Conservation (phyloP, 2,797 vertebrate species). For the Borostomias antarcticus region DNA sequence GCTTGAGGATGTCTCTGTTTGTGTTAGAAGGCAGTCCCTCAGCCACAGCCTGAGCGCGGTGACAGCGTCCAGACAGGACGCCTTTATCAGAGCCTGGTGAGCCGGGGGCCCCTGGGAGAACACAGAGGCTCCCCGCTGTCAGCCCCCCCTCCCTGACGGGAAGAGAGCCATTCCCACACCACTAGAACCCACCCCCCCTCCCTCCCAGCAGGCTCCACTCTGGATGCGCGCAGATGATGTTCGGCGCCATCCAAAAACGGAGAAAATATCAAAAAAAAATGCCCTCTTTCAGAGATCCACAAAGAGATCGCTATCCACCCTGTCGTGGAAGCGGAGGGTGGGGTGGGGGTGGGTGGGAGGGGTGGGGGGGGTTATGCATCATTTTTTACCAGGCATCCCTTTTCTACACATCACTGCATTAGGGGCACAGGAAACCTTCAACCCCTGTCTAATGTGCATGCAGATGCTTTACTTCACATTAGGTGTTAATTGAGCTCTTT, state of each 20-base stretch:
- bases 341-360: slow-evolving; percentile 15
- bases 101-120: slow-evolving; percentile 74
- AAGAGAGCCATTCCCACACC: slow-evolving; percentile 79
- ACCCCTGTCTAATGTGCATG: slow-evolving; percentile 17
- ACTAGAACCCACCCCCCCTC: slow-evolving; percentile 53
- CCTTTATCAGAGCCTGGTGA: slow-evolving; percentile 72
- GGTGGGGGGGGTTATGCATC: slow-evolving; percentile 35
- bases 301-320: slow-evolving; percentile 28
- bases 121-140: slow-evolving; percentile 73
- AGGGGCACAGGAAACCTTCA: slow-evolving; percentile 17
- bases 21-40: slow-evolving; percentile 71
- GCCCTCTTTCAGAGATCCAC: slow-evolving; percentile 44
- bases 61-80: slow-evolving; percentile 74
- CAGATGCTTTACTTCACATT: slow-evolving; percentile 40
- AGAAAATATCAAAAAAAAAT: slow-evolving; percentile 70
- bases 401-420: slow-evolving; percentile 5
- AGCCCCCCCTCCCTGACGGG: slow-evolving; percentile 62
- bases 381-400: slow-evolving; percentile 2
- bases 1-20: slow-evolving; percentile 78
- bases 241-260: slow-evolving; percentile 68
- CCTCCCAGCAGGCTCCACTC: slow-evolving; percentile 56
- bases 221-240: slow-evolving; percentile 52
- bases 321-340: neutral
- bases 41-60: slow-evolving; percentile 59
- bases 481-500: slow-evolving; percentile 54